Conservation (phyloP, 2,113 vertebrate species). For the Cyprinodon variegatus region DNA sequence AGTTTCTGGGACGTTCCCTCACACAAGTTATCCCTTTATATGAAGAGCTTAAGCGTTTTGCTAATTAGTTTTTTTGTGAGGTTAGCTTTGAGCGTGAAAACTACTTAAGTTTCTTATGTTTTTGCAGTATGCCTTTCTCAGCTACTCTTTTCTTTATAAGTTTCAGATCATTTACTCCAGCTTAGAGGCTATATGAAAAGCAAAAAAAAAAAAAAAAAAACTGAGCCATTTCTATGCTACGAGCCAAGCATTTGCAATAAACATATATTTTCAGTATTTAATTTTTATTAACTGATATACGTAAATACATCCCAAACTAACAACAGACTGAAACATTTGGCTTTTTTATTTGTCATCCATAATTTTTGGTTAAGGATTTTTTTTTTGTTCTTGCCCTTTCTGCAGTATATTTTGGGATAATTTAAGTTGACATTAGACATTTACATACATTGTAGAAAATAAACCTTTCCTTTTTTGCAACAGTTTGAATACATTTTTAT, state of each 20-base stretch:
- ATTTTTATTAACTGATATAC: no score
- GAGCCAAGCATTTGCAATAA: neutral
- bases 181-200: neutral
- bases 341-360: neutral
- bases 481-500: neutral
- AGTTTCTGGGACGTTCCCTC: constrained; percentile 1
- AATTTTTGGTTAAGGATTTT: neutral
- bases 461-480: neutral
- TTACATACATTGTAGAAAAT: no score
- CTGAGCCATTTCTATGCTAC: neutral
- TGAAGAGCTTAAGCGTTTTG: constrained; percentile 3
- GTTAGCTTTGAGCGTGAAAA: constrained; percentile 3
- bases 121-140: neutral
- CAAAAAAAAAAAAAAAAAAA: neutral
- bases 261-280: neutral
- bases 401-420: neutral
- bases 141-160: neutral
- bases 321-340: neutral
- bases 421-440: neutral
- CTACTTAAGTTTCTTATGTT: neutral
- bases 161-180: neutral
- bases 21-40: constrained; percentile 11
- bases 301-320: no score
- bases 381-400: neutral
- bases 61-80: constrained; percentile 13